These are phyloP conservation scores for Chiloscyllium punctatum DNA, from an alignment of 2,797 vertebrate genomes.

Conservation along the genomic window DNA sequence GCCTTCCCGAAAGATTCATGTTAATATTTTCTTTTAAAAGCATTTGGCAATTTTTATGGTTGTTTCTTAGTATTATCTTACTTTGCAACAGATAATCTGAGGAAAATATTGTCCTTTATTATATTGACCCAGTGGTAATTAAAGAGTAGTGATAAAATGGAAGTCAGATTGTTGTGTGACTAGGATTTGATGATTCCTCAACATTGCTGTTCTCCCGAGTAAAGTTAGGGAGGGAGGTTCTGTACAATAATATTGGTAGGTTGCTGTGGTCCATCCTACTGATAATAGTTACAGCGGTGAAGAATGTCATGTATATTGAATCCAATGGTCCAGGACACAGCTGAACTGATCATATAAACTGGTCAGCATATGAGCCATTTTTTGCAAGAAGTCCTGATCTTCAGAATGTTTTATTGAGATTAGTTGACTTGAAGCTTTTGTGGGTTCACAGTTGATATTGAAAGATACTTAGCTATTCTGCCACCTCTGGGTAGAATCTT, in stretches of 20 bases:
- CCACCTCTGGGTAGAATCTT: too few species aligned
- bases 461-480: too few species aligned
- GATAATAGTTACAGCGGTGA: not conserved
- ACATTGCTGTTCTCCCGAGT: not conserved
- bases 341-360: not conserved
- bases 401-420: not conserved
- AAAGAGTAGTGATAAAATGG: not conserved
- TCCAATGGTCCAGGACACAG: not conserved
- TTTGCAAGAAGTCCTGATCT: not conserved
- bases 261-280: not conserved
- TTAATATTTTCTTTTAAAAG: not conserved
- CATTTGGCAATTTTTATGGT: not conserved
- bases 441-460: too few species aligned
- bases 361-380: not conserved
- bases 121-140: not conserved
- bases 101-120: not conserved
- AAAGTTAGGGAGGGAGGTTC: not conserved
- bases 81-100: not conserved
- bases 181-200: not conserved
- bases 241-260: not conserved
- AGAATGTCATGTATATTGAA: not conserved
- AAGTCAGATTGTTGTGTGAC: not conserved
- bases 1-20: not conserved
- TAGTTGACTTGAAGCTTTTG: not conserved
- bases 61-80: not conserved